A percentile compares a stretch with the other conserved stretches of the same genome.
phyloP scores from a whole-genome alignment of 2,113 vertebrate genomes.

The Podilymbus podiceps region DNA sequence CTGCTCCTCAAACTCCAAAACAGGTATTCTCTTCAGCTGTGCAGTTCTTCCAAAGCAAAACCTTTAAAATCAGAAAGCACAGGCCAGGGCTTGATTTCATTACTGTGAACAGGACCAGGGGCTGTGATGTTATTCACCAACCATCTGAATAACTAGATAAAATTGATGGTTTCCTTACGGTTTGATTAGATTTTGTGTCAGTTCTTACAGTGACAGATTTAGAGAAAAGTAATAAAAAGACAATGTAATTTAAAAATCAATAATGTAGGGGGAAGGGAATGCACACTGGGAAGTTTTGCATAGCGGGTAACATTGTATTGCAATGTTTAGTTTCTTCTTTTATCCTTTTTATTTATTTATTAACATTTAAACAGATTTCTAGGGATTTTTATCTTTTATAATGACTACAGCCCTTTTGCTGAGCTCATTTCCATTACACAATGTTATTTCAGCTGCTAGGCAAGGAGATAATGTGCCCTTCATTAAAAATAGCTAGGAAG shows the following conservation, averaged over 20 bases:
- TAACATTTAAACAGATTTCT: slow-evolving; percentile 54
- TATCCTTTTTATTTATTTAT: slow-evolving; percentile 45
- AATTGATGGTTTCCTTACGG: slow-evolving; percentile 60
- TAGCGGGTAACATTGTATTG: neutral
- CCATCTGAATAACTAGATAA: slow-evolving; percentile 64
- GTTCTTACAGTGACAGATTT: slow-evolving; percentile 60
- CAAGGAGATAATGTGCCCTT: slow-evolving; percentile 45
- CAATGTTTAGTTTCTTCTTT: slow-evolving; percentile 25
- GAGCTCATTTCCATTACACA: slow-evolving; percentile 58
- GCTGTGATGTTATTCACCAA: slow-evolving; percentile 51
- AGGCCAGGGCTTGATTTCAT: slow-evolving; percentile 42
- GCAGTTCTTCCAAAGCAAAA: slow-evolving; percentile 19
- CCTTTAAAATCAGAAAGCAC: neutral
- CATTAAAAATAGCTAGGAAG: slow-evolving; percentile 34
- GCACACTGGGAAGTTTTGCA: slow-evolving; percentile 31
- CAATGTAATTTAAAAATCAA: slow-evolving; percentile 71
- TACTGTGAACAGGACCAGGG: slow-evolving; percentile 17
- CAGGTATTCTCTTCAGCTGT: neutral
- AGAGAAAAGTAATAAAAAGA: slow-evolving; percentile 65
- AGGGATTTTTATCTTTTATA: slow-evolving; percentile 53
- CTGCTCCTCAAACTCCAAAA: neutral
- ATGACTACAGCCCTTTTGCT: slow-evolving; percentile 34
- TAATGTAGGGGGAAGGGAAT: neutral
- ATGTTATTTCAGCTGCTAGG: slow-evolving; percentile 58
- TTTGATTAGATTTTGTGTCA: slow-evolving; percentile 71